phyloP scores from a whole-genome alignment of 2,888 invertebrate genomes.

The Hemaris fuciformis region DNA sequence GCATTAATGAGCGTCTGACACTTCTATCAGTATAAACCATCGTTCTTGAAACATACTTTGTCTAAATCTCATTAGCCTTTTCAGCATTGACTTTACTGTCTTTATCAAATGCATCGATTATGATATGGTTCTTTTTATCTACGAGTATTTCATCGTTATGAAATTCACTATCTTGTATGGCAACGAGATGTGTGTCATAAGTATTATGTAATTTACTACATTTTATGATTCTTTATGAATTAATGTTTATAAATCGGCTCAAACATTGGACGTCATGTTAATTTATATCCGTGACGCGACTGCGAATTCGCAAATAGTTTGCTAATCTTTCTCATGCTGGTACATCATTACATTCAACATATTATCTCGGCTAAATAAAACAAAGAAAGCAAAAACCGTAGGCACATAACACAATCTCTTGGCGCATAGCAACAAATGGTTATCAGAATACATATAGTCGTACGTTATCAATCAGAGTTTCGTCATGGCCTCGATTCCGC shows the following conservation, averaged over 20 bases:
- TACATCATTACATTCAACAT: neutral
- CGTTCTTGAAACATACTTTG: neutral
- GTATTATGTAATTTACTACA: neutral
- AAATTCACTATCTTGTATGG: neutral
- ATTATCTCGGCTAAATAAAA: neutral
- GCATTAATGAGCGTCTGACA: neutral
- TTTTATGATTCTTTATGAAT: neutral
- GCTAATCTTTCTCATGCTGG: neutral
- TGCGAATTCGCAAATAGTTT: neutral
- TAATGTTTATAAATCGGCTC: neutral
- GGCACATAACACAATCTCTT: slow-evolving; percentile 16
- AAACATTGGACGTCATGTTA: neutral
- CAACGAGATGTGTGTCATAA: neutral
- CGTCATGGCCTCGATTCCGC: slow-evolving; percentile 72
- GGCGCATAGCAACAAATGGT: slow-evolving; percentile 56
- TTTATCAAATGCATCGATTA: slow-evolving; percentile 3
- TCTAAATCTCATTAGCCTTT: neutral
- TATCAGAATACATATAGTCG: slow-evolving; percentile 55
- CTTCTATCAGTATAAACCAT: neutral
- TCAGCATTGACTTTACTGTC: neutral
- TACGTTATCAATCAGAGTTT: slow-evolving; percentile 74
- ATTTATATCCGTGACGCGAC: neutral
- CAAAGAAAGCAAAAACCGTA: slow-evolving; percentile 9
- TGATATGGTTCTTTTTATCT: neutral
- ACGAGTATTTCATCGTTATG: neutral